Conservation (phyloP, 2,113 vertebrate species). For the Peromyscus californicus region DNA sequence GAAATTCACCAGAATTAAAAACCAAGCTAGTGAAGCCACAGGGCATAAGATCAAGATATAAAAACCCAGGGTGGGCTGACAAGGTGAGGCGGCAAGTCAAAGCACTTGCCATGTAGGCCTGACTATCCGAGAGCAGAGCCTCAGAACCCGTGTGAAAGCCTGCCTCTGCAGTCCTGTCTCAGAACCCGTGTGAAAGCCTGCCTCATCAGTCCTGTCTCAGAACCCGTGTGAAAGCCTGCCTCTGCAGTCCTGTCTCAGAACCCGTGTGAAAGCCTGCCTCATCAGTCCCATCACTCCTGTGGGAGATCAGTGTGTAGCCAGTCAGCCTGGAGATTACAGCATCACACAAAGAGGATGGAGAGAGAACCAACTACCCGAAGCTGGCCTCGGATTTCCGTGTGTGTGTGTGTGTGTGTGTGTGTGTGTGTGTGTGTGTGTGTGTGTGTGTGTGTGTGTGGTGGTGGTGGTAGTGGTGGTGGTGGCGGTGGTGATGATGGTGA, state of each 20-base stretch:
- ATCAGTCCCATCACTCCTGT: neutral
- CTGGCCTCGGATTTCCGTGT: neutral
- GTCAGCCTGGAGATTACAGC: neutral
- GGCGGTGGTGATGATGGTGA: neutral
- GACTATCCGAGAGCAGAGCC: neutral
- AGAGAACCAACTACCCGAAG: neutral
- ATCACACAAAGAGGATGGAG: neutral
- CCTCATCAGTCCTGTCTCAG: no score
- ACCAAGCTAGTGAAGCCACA: neutral
- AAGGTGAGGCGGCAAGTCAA: neutral
- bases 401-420: neutral
- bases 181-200: no score
- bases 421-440: no score
- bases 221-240: no score
- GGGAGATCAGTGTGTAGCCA: neutral
- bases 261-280: no score
- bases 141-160: no score
- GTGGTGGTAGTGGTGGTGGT: no score
- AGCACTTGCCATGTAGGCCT: neutral
- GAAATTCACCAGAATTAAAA: neutral
- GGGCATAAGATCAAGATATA: neutral
- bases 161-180: no score
- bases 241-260: no score
- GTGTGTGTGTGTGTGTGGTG: no score
- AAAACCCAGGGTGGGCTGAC: neutral